Percentiles rank a stretch among this genome's conserved stretches.
Evolutionary conservation across 1,140 invertebrate species (phyloP).

Genomic region (Zaprionus gabonicus): DNA sequence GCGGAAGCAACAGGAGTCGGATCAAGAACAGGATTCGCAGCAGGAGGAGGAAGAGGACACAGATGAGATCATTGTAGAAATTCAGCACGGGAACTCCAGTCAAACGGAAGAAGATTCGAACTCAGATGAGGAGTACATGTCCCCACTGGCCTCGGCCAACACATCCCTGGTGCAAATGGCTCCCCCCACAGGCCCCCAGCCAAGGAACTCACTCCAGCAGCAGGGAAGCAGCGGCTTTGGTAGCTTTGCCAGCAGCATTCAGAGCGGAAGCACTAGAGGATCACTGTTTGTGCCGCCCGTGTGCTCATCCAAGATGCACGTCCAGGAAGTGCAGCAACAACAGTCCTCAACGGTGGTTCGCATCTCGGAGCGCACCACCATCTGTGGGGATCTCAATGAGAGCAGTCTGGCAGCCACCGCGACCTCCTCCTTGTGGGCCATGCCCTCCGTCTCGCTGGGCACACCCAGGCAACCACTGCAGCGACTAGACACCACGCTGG

Average conservation of each 20-base stretch:
- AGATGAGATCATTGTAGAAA: constrained; percentile 66
- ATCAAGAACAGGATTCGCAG: not conserved
- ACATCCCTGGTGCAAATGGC: constrained; percentile 15
- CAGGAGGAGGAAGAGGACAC: constrained; percentile 43
- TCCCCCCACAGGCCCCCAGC: constrained; percentile 59
- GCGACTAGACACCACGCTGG: constrained; percentile 75
- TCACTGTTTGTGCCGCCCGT: constrained; percentile 62
- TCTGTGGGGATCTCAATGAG: constrained; percentile 58
- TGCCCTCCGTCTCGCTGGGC: constrained; percentile 11
- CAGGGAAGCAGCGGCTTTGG: constrained; percentile 67
- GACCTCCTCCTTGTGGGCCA: constrained; percentile 31
- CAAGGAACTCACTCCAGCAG: constrained; percentile 42
- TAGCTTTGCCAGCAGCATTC: constrained; percentile 47
- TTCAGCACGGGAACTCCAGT: constrained; percentile 24
- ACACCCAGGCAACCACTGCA: constrained; percentile 12
- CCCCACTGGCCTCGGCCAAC: constrained; percentile 41
- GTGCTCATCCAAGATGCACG: constrained; percentile 71
- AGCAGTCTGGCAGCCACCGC: constrained; percentile 1
- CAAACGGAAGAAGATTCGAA: constrained; percentile 2
- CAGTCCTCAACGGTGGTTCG: constrained; percentile 21
- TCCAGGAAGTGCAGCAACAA: constrained; percentile 21
- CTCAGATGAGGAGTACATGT: constrained; percentile 47
- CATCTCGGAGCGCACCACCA: constrained; percentile 73
- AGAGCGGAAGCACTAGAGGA: constrained; percentile 16
- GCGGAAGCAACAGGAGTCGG: not conserved